A percentile compares a stretch with the other conserved stretches of the same genome.
Evolutionary conservation across 2,113 vertebrate species (phyloP).

Genomic region (Leptocoma aspasia): DNA sequence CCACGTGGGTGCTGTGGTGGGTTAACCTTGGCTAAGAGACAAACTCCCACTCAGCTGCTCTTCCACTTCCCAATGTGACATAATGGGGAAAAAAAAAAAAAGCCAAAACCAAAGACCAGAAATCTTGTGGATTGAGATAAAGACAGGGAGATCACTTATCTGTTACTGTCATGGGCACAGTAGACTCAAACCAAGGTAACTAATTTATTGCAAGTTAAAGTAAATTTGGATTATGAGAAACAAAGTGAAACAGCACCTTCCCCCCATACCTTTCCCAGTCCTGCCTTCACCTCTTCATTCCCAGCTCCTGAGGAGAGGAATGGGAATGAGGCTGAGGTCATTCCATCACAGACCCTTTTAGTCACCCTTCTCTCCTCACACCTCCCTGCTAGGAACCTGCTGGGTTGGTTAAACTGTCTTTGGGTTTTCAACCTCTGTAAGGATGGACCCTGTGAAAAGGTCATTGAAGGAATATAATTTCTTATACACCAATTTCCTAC

Average conservation of each 20-base stretch:
- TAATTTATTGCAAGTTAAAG: neutral
- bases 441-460: neutral
- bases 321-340: neutral
- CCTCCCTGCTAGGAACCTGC: neutral
- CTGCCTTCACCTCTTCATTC: neutral
- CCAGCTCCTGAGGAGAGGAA: fast-evolving
- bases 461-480: neutral
- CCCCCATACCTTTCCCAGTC: fast-evolving
- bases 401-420: neutral
- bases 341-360: neutral
- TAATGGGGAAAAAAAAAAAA: fast-evolving
- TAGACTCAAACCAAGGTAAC: neutral
- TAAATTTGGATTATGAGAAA: neutral
- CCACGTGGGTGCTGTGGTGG: neutral
- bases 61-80: neutral
- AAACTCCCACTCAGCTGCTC: neutral
- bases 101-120: neutral
- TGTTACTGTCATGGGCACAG: neutral
- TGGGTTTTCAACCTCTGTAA: neutral
- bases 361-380: neutral
- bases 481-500: neutral
- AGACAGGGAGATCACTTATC: neutral
- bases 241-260: neutral
- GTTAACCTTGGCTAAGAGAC: neutral
- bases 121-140: neutral